Conservation (phyloP, 2,888 invertebrate genomes). For the Xestia sexstrigata region DNA sequence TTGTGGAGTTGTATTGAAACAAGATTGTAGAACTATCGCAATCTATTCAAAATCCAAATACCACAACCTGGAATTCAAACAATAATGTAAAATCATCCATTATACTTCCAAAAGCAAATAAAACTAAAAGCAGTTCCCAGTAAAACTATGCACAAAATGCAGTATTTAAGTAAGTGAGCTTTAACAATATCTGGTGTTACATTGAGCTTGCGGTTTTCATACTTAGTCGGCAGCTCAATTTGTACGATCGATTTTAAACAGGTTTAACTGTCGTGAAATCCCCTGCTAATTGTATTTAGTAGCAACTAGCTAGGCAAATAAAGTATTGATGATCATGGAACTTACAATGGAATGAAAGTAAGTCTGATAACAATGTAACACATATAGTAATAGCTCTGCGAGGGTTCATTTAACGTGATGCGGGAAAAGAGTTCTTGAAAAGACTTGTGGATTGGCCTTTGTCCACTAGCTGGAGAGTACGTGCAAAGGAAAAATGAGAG, state of each 20-base stretch:
- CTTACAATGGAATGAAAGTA: neutral
- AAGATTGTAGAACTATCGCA: neutral
- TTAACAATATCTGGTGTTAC: neutral
- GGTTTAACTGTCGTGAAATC: constrained; percentile 19
- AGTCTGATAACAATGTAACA: neutral
- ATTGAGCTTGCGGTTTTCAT: constrained; percentile 29
- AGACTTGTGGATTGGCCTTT: neutral
- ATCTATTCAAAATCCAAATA: neutral
- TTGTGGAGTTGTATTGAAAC: neutral
- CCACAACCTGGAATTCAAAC: neutral
- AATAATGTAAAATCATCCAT: neutral
- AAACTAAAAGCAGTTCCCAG: neutral
- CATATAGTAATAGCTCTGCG: neutral
- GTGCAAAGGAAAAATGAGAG: too few species aligned
- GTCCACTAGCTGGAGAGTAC: neutral
- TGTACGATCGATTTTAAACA: constrained; percentile 12
- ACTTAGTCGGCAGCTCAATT: constrained; percentile 18
- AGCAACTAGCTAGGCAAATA: constrained; percentile 3
- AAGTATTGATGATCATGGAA: neutral
- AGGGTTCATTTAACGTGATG: too few species aligned
- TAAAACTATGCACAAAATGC: constrained; percentile 1
- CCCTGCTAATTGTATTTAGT: constrained; percentile 11
- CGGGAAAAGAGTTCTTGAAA: neutral
- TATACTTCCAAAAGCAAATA: neutral
- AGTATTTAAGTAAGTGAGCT: constrained; percentile 9